Evolutionary conservation across 1,140 invertebrate species (phyloP), one percentile per base, ranked within the genome.

Genomic region (Apis dorsata): DNA sequence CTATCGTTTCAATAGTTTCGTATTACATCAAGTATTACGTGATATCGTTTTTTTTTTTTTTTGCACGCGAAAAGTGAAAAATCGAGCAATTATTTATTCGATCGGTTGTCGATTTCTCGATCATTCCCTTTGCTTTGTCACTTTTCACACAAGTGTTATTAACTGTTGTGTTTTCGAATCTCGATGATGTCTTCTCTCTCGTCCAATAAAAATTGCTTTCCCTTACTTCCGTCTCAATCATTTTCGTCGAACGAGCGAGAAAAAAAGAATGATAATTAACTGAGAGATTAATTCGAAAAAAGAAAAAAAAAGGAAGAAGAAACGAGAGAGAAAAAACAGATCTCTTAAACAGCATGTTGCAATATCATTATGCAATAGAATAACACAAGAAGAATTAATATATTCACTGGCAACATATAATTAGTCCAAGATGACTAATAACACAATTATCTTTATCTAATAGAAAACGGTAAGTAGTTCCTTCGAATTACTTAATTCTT

Each of bases 11-110:
- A 66, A 81, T 74, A 49, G 62, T 81, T 81, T 55, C 71, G 51
- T 81, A 66, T 74, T 75, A 44, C 70, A 74, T 74, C 79, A 21
- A 24, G 51, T 75, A 57, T 81, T 81, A 75, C 71, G 51, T 21
- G 70, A 66, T 80, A 63, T 34, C 8, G 19, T 3, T 34, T 34
- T 4, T 34, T 34, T 34, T 34, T 34, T 34, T 2, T 62, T 63
- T 65, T 2, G 51, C 70, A n/a, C 51, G 60, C 21, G 49, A 80
- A 80, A 73, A 51, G 4, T 24, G 51, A 28, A 28, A 34, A 34
- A 34, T 55, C 49, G 57, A 12, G 21, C 49, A 21, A 34, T 34
- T 34, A 34, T 34, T 34, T 34, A 80, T 80, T 44, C 28, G 72
- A 53, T 2, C 28, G 15, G 21, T 15, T 0, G 4, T 69, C 53